Evolutionary conservation across 2,797 vertebrate species (phyloP).

Genomic region (Lepilemur septentrionalis): DNA sequence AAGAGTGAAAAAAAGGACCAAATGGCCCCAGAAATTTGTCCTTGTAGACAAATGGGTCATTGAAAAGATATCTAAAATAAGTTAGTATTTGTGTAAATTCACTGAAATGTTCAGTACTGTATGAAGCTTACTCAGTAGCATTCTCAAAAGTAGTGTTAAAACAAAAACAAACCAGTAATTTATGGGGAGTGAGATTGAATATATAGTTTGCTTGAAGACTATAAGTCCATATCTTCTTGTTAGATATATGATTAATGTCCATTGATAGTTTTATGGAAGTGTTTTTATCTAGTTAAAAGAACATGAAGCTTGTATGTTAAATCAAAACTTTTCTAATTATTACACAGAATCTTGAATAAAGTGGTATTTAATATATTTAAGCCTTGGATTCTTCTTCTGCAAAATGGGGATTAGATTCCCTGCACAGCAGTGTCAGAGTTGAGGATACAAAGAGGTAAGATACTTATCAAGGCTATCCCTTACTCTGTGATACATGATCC

Average conservation of each 20-base stretch:
- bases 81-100: neutral
- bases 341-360: neutral
- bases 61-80: neutral
- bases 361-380: neutral
- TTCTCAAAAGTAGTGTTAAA: neutral
- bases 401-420: neutral
- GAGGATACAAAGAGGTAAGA: neutral
- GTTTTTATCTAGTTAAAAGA: neutral
- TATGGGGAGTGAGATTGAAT: neutral
- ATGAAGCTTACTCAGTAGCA: neutral
- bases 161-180: neutral
- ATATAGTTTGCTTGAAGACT: neutral
- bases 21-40: neutral
- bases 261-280: neutral
- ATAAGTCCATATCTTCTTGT: fast-evolving
- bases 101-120: neutral
- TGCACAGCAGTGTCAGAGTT: neutral
- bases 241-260: neutral
- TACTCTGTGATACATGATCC: too few relatives aligned
- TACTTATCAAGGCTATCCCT: neutral
- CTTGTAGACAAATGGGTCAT: neutral
- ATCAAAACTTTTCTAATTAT: neutral
- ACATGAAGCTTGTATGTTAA: neutral
- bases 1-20: neutral
- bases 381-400: neutral